Evolutionary conservation across 2,888 invertebrate genomes (phyloP).

Genomic region (Dromius quadrimaculatus): DNA sequence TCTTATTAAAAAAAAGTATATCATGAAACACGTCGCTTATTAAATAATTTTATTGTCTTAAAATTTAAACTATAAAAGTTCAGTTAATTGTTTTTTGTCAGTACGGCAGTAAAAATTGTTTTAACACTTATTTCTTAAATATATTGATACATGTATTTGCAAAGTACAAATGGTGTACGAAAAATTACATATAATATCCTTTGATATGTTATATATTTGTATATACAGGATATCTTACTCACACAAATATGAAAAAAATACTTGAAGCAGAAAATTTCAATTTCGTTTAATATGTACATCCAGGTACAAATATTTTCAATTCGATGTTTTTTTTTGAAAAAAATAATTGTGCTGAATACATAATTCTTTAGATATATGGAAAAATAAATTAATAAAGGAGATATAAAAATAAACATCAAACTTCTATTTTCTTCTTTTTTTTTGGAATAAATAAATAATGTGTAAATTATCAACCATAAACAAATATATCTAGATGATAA

Average conservation of each 20-base stretch:
- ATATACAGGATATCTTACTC: constrained; percentile 34
- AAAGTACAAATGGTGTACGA: constrained; percentile 28
- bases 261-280: constrained; percentile 3
- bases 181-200: constrained; percentile 30
- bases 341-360: background rate
- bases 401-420: too few relatives aligned
- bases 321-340: constrained; percentile 33
- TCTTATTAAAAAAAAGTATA: background rate
- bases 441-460: constrained; percentile 23
- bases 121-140: constrained; percentile 16
- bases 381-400: too few relatives aligned
- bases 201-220: constrained; percentile 33
- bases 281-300: constrained; percentile 24
- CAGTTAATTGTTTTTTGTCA: constrained; percentile 10
- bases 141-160: constrained; percentile 23
- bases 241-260: constrained; percentile 21
- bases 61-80: constrained; percentile 17
- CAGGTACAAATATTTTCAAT: constrained; percentile 32
- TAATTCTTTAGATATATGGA: too few relatives aligned
- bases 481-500: constrained; percentile 20
- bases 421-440: too few relatives aligned
- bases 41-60: constrained; percentile 40
- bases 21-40: constrained; percentile 6
- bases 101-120: constrained; percentile 23
- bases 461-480: constrained; percentile 25